Evolutionary conservation across 2,888 invertebrate species (phyloP), one percentile per base, ranked within the genome.

Genomic region (Tachina fera): DNA sequence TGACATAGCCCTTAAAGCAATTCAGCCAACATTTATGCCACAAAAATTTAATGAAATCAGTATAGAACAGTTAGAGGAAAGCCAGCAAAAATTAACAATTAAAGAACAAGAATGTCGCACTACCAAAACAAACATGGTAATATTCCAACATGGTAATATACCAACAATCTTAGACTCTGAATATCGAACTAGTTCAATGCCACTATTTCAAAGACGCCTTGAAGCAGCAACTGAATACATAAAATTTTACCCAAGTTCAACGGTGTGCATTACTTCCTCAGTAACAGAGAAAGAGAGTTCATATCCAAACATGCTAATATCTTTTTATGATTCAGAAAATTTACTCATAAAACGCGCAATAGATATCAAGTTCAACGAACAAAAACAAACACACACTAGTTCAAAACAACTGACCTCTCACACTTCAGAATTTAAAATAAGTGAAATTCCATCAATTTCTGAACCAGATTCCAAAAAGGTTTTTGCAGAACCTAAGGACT

Each of bases 381-480:
- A 31, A 31, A 31, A 31, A 31, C 5, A 31, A 31, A 31, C 31
- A 6, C 31, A 31, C 0, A 31, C 31, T 31, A 6, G 0, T 6
- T 31, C 31, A 31, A 31, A 31, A 31, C 6, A 31, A 31, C 6
- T 31, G 0, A 31, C 6, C 31, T 31, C 31, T 31, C 31, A 6
- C 31, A 31, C 31, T 1, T 31, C 31, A 31, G 6, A 31, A 31
- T 31, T 31, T 31, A 6, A 31, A 31, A 31, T 6, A 43, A 8
- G 53, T 3, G 56, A 45, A 5, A 11, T 22, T 14, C 16, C 16
- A 45, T 53, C 31, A n/a, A 53, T 14, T n/a, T 72, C 60, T 10
- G 56, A 56, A 67, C 58, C 80, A 39, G 56, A 70, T 45, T 8
- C 19, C 5, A 16, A 16, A 16, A 16, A 56, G 16, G 49, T 31